Conservation (phyloP, 1,140 invertebrate genomes). For the Ganaspis sp. region DNA sequence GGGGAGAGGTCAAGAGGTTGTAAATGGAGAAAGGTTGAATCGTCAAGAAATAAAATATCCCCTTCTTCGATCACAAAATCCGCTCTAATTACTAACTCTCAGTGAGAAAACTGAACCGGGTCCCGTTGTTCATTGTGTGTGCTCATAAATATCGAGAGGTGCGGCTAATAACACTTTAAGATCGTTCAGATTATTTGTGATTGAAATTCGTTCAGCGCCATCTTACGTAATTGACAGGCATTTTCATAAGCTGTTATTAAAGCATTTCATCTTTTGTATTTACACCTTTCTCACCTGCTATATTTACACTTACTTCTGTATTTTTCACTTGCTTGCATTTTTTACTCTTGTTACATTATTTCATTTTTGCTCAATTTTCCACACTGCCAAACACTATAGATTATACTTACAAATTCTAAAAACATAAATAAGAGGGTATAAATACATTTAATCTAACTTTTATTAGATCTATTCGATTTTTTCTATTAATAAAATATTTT, state of each 20-base stretch:
- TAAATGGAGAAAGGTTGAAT: slow-evolving; percentile 39
- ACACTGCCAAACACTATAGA: too few species aligned
- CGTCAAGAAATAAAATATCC: neutral
- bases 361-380: too few species aligned
- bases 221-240: neutral
- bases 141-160: slow-evolving; percentile 21
- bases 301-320: too few species aligned
- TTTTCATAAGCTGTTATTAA: neutral
- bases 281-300: neutral
- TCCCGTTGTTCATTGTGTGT: slow-evolving; percentile 6
- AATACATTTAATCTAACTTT: too few species aligned
- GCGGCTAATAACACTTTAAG: slow-evolving; percentile 22
- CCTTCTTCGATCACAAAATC: neutral
- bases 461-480: too few species aligned
- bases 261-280: neutral
- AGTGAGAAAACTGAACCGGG: slow-evolving; percentile 29
- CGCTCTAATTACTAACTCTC: slow-evolving; percentile 41
- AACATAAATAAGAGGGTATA: too few species aligned
- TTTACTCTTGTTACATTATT: too few species aligned
- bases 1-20: slow-evolving; percentile 37
- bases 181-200: slow-evolving; percentile 22
- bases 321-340: too few species aligned
- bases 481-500: too few species aligned
- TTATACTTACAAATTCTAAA: too few species aligned
- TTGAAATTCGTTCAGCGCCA: slow-evolving; percentile 22